phyloP scores from a whole-genome alignment of 2,888 invertebrate species.

The Ophion ellenae region DNA sequence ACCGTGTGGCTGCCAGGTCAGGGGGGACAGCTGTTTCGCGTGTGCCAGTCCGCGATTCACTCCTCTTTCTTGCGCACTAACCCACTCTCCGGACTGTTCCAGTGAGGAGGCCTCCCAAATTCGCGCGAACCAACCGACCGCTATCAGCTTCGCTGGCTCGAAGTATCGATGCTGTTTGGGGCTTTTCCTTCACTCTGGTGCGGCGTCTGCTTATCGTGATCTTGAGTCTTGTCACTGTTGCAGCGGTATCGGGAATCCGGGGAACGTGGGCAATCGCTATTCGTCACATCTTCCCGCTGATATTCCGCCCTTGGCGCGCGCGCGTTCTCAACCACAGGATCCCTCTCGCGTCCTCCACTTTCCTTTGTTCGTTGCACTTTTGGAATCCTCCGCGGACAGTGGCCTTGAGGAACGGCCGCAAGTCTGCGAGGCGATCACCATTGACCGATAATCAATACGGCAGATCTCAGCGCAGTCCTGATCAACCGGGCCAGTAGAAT shows the following conservation, averaged over 20 bases:
- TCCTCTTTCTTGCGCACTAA: conserved; percentile 38
- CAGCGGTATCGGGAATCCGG: neutral
- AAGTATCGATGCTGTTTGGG: neutral
- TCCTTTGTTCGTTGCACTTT: conserved; percentile 7
- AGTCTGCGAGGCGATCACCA: conserved; percentile 13
- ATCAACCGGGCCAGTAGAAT: neutral
- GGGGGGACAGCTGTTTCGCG: conserved; percentile 41
- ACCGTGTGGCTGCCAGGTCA: neutral
- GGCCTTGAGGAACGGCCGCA: neutral
- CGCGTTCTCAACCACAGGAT: neutral
- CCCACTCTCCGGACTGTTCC: conserved; percentile 17
- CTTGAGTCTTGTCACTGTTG: neutral
- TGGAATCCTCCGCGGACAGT: neutral
- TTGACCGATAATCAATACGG: conserved; percentile 29
- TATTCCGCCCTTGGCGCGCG: neutral
- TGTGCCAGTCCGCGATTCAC: conserved; percentile 30
- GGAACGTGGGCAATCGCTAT: conserved; percentile 18
- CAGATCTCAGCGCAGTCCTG: neutral
- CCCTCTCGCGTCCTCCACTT: neutral
- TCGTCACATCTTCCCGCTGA: conserved; percentile 58
- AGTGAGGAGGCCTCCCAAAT: neutral
- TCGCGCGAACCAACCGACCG: conserved; percentile 37
- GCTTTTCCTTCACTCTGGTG: neutral
- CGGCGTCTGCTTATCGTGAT: neutral
- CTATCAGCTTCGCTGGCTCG: neutral